Percentiles rank a stretch among this genome's conserved stretches.
phyloP scores from a whole-genome alignment of 2,113 vertebrate species.

The Puffinus mauretanicus region DNA sequence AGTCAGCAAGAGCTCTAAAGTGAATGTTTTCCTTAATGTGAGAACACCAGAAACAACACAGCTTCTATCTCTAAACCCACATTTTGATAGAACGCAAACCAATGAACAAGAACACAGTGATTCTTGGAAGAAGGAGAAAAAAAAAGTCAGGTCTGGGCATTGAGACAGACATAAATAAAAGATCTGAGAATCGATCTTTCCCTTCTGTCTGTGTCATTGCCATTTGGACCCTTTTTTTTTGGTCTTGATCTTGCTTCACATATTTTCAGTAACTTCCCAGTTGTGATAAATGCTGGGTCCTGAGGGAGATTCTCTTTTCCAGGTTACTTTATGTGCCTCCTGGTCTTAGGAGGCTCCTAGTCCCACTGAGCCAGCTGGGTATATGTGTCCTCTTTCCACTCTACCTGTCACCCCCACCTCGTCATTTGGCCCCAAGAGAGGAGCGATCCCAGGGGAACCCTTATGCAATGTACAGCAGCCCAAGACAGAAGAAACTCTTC shows the following conservation, averaged over 20 bases:
- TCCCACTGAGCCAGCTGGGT: background rate
- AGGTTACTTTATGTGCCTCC: background rate
- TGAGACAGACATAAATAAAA: background rate
- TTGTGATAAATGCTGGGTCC: background rate
- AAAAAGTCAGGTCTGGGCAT: background rate
- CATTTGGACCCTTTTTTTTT: background rate
- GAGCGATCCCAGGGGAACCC: background rate
- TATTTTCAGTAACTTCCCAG: background rate
- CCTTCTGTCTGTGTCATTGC: background rate
- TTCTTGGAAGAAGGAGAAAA: background rate
- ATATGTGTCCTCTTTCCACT: background rate
- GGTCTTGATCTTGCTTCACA: background rate
- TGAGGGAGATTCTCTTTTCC: background rate
- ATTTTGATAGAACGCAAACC: background rate
- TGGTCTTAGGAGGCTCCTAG: background rate
- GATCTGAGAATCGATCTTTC: background rate
- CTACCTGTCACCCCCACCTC: fast-evolving
- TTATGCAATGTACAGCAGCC: background rate
- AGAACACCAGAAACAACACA: background rate
- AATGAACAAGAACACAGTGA: background rate
- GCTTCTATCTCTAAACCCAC: background rate
- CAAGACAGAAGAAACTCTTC: background rate
- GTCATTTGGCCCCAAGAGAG: background rate
- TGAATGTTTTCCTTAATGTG: background rate
- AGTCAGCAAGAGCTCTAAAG: background rate